Percentiles rank a stretch among this genome's conserved stretches.
These are phyloP conservation scores for Denticeps clupeoides DNA, from an alignment of 2,797 vertebrate genomes.

Conservation along the genomic window DNA sequence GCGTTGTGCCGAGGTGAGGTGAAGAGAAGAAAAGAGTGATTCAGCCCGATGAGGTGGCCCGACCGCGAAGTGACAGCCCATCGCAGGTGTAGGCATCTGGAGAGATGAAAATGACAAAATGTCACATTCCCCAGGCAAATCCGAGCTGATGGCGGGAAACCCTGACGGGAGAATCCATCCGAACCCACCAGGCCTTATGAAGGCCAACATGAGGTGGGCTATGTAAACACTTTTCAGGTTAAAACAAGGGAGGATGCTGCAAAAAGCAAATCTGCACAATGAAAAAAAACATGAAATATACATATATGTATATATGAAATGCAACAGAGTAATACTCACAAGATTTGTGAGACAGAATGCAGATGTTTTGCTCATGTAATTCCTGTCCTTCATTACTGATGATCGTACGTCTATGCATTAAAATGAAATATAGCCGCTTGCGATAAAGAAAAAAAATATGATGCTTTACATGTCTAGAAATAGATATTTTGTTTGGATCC, in stretches of 20 bases:
- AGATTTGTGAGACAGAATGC: too few relatives aligned
- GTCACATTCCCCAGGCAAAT: conserved; percentile 14
- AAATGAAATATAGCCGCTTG: conserved; percentile 1
- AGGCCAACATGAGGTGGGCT: conserved; percentile 27
- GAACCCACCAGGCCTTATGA: too few relatives aligned
- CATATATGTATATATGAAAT: background rate
- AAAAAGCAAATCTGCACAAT: background rate
- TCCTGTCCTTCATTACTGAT: too few relatives aligned
- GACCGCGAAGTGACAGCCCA: conserved; percentile 30
- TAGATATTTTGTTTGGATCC: conserved; percentile 51
- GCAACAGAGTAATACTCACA: too few relatives aligned
- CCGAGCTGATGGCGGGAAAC: conserved; percentile 6
- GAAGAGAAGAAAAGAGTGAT: conserved; percentile 20
- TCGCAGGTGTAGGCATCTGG: conserved; percentile 48
- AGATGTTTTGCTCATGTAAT: too few relatives aligned
- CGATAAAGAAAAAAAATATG: conserved; percentile 42
- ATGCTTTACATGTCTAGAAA: conserved; percentile 22
- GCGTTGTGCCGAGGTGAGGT: background rate
- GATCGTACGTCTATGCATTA: background rate
- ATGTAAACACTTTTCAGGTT: conserved; percentile 41
- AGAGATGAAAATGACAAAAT: conserved; percentile 34
- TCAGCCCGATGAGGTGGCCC: conserved; percentile 32
- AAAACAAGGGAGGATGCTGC: conserved; percentile 40
- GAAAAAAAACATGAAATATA: background rate
- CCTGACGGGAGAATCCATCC: conserved; percentile 8